Base-by-base conservation (phyloP, 1,140 invertebrate genomes). In the Pseudoatta argentina region DNA sequence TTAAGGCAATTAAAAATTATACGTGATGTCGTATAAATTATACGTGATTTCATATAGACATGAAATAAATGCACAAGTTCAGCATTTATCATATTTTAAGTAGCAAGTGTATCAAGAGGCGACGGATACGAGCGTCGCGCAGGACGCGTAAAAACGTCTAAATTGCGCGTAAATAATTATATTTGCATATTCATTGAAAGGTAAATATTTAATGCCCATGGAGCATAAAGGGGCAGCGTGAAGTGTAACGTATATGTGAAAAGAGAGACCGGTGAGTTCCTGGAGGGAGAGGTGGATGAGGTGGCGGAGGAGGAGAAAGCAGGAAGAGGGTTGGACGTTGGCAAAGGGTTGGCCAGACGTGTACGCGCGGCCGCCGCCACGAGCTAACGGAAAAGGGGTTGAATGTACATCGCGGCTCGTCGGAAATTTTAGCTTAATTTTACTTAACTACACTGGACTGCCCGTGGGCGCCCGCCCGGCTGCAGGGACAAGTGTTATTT, bases 141-240 rank as follows among this genome's bases (percentile, higher is more conserved):
- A 88, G 71, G 85, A 85, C 88, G 93, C 91, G 93, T 93, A 95
- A 95, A 95, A 95, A 95, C 93, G 93, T 92, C 93, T 93, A 94
- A 95, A 95, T 95, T 95, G 94, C 93, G 94, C 94, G 93, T 95
- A 94, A 95, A 95, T 95, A 95, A 95, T 95, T 94, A 95, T 94
- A 95, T 95, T 95, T 95, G 94, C 95, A 95, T 95, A 95, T 95
- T 95, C 94, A 95, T 95, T 94, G 93, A 94, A 95, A 95, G 92
- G 94, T 95, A 95, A 95, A 95, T 95, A 95, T 95, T 95, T 95
- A 95, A 95, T 93, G 90, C 88, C 72, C 85, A 81, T 67, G 86
- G 75, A 88, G 89, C 87, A 85, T 86, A 85, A 87, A 90, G 92
- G 91, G 91, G 87, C 88, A 86, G 92, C 87, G 91, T 90, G 93